Percentiles rank a stretch among this genome's conserved stretches.
These are phyloP conservation scores for Smithornis capensis DNA, from an alignment of 2,113 vertebrate species.

Conservation along the genomic window DNA sequence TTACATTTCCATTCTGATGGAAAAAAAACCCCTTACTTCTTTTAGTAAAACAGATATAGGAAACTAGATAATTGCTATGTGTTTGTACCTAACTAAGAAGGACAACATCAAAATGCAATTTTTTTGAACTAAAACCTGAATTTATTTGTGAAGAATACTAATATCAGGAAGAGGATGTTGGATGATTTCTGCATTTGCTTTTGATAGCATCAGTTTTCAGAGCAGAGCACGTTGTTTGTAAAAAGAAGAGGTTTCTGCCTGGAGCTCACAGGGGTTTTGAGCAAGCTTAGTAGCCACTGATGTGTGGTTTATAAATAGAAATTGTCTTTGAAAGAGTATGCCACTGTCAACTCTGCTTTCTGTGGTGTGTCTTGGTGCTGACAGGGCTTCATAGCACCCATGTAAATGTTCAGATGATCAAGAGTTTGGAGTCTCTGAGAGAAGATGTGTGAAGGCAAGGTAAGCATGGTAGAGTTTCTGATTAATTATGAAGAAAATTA, in stretches of 20 bases:
- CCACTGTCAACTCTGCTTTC: background rate
- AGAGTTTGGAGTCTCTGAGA: background rate
- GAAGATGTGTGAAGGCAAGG: background rate
- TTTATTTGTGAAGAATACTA: background rate
- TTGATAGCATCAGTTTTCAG: background rate
- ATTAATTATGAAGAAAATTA: background rate
- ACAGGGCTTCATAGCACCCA: background rate
- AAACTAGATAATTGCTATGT: background rate
- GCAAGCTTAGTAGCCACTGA: background rate
- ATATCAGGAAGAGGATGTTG: background rate
- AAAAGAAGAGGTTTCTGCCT: background rate
- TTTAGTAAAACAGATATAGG: background rate
- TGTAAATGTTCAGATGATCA: background rate
- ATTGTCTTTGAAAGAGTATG: background rate
- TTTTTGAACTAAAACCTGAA: constrained; percentile 18
- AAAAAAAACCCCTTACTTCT: background rate
- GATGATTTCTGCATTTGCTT: background rate
- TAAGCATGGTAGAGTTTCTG: background rate
- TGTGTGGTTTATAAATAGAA: constrained; percentile 9
- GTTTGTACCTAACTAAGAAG: background rate
- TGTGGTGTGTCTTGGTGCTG: background rate
- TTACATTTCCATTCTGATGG: constrained; percentile 34
- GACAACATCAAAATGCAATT: constrained; percentile 18
- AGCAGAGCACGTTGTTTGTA: background rate
- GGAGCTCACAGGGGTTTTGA: background rate